Percentiles rank a stretch among this genome's conserved stretches.
phyloP scores from a whole-genome alignment of 1,140 invertebrate genomes.

The Heliconius congener region DNA sequence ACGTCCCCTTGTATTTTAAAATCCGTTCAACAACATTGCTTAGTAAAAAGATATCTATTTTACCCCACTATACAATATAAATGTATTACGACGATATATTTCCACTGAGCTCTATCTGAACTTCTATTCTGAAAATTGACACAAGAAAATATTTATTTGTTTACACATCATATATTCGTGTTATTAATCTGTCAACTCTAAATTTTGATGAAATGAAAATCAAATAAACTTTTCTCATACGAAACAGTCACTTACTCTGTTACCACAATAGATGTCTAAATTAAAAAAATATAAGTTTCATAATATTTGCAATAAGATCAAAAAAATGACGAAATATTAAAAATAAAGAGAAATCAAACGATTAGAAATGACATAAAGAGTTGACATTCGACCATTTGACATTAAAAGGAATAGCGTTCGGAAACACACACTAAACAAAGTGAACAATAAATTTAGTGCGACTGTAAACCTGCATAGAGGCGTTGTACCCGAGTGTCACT shows the following conservation, averaged over 20 bases:
- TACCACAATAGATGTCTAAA: not conserved
- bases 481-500: slow-evolving; percentile 71
- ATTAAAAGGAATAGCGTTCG: not conserved
- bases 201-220: not conserved
- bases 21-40: not conserved
- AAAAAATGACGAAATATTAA: not conserved
- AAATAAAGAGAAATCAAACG: not conserved
- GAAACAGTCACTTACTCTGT: not conserved
- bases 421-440: not conserved
- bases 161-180: not conserved
- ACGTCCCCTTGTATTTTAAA: not conserved
- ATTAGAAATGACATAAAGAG: not conserved
- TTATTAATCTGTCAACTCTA: not conserved
- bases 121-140: not conserved
- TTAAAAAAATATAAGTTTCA: not conserved
- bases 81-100: slow-evolving; percentile 11
- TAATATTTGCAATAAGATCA: not conserved
- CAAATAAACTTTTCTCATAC: not conserved
- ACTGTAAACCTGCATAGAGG: slow-evolving; percentile 61
- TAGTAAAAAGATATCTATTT: slow-evolving; percentile 28
- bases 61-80: slow-evolving; percentile 29
- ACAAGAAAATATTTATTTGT: not conserved
- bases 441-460: slow-evolving; percentile 48
- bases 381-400: not conserved
- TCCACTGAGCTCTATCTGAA: slow-evolving; percentile 1